phyloP scores from a whole-genome alignment of 2,797 vertebrate genomes.

The Gila robusta region DNA sequence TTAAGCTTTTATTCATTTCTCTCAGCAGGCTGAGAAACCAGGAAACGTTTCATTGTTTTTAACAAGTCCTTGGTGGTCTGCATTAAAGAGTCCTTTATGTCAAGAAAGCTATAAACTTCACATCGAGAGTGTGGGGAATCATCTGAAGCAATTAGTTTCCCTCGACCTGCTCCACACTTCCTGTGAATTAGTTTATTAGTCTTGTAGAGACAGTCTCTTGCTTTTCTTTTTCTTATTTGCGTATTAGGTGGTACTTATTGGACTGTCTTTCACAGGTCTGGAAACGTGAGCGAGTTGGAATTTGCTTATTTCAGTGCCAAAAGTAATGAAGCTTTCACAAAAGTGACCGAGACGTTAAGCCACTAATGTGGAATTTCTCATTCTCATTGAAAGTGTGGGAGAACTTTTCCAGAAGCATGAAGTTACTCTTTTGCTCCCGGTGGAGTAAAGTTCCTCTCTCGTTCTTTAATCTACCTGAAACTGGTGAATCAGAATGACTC shows the following conservation, averaged over 20 bases:
- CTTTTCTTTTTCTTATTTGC: conserved; percentile 22
- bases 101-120: conserved; percentile 54
- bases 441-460: conserved; percentile 38
- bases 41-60: conserved; percentile 61
- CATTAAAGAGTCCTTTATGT: conserved; percentile 54
- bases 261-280: conserved; percentile 31
- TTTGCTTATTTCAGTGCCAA: conserved; percentile 39
- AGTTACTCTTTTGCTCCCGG: conserved; percentile 54
- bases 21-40: conserved; percentile 44
- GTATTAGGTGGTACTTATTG: conserved; percentile 36
- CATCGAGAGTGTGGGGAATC: conserved; percentile 52
- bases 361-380: conserved; percentile 74
- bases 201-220: conserved; percentile 49
- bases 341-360: conserved; percentile 71
- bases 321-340: conserved; percentile 48
- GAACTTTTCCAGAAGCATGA: conserved; percentile 57
- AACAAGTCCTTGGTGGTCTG: conserved; percentile 59
- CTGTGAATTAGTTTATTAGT: conserved; percentile 60
- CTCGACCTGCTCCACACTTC: conserved; percentile 65
- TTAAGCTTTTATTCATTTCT: conserved; percentile 49
- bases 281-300: conserved; percentile 41
- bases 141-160: conserved; percentile 56
- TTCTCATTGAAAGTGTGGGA: conserved; percentile 54
- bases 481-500: conserved; percentile 63
- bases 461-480: conserved; percentile 79